Base-by-base conservation (phyloP, 2,888 invertebrate species). In the Drosophila neutralis region DNA sequence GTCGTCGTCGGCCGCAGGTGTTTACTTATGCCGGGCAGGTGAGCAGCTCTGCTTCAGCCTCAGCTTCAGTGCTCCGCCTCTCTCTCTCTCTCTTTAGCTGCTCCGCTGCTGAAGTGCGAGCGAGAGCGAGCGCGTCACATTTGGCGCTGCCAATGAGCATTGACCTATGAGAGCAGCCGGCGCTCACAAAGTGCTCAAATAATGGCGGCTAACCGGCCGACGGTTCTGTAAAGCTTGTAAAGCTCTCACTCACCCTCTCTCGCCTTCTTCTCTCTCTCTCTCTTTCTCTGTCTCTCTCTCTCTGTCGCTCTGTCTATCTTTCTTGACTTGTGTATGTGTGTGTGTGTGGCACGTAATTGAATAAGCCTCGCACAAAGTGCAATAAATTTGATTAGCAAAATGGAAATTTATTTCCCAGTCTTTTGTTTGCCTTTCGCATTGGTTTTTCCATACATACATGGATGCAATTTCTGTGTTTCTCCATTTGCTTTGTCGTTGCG, bases 331-430 rank as follows among this genome's bases (percentile, higher is more conserved):
- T 27, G 49, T 48, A 24, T 69, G 51, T 49, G 57, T 71, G 65
- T 67, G 63, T 70, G 69, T 27, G 27, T 27, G 59, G 71, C 59
- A 73, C 72, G 82, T 87, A 87, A 87, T 87, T 87, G 90, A 87
- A 87, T 90, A 87, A 87, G 77, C 78, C 74, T 69, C 80, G 80
- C 89, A 87, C 80, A 87, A 87, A 87, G 87, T 87, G 87, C 87
- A 90, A 87, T 90, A 87, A 87, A 87, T 87, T 87, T 87, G 87
- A 87, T 87, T 87, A 87, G 90, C 89, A 89, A 90, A 90, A 90
- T 89, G 87, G 89, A 90, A 90, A 90, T 87, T 90, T 90, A 90
- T 87, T 87, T 88, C 71, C 65, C 74, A 59, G 70, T 60, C 71
- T 73, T 68, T 78, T 74, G 61, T 73, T 69, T 76, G 73, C 64